Conservation (phyloP, 2,113 vertebrate species). For the Urocynchramus pylzowi region DNA sequence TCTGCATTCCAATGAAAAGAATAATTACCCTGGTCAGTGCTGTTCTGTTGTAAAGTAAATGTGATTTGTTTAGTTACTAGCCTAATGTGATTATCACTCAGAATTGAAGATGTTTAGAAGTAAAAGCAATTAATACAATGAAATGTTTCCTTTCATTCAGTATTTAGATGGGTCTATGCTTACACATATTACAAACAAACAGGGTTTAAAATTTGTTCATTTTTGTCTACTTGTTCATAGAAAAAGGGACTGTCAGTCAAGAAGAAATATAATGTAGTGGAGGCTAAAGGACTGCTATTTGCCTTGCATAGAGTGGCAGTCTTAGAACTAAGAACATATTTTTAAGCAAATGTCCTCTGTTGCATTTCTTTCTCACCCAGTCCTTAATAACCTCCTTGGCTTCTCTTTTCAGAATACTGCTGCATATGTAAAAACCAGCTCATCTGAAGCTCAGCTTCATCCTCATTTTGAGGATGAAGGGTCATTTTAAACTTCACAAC, state of each 20-base stretch:
- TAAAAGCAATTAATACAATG: neutral
- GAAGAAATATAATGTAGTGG: neutral
- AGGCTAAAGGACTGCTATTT: neutral
- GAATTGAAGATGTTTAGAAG: neutral
- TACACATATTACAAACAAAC: neutral
- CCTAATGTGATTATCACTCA: neutral
- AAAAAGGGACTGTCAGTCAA: neutral
- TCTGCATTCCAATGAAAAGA: neutral
- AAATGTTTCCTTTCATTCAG: neutral
- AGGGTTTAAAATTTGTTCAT: neutral
- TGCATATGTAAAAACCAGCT: neutral
- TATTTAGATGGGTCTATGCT: neutral
- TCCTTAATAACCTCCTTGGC: neutral
- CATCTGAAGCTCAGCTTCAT: neutral
- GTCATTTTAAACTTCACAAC: neutral
- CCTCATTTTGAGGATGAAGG: neutral
- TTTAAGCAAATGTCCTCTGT: neutral
- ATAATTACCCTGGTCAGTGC: neutral
- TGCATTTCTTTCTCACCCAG: neutral
- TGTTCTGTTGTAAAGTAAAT: neutral
- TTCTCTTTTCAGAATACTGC: neutral
- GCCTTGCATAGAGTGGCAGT: neutral
- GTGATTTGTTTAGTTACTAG: neutral
- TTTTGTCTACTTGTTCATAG: neutral
- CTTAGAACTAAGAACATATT: neutral